Conservation (phyloP, 2,888 invertebrate species). For the Epinotia demarniana region DNA sequence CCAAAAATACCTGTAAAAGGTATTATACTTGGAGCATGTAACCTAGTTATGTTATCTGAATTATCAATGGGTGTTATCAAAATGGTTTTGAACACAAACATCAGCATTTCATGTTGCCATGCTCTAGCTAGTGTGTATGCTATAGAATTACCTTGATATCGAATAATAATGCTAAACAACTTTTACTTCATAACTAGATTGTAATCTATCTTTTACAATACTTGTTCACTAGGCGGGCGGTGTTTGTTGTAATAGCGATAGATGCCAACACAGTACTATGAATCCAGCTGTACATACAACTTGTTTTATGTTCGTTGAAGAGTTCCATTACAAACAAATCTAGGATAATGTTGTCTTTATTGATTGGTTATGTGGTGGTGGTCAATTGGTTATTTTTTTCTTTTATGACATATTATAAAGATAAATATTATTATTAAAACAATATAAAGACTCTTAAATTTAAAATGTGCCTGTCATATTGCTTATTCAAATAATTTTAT, state of each 20-base stretch:
- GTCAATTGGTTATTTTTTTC: too few species aligned
- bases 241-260: slow-evolving; percentile 7
- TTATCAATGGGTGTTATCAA: slow-evolving; percentile 32
- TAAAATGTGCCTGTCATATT: too few species aligned
- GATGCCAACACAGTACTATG: not conserved
- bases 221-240: slow-evolving; percentile 7
- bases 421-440: too few species aligned
- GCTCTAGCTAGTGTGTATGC: not conserved
- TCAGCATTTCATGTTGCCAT: not conserved
- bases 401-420: too few species aligned
- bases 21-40: slow-evolving; percentile 10
- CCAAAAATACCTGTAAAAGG: not conserved
- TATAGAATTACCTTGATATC: slow-evolving; percentile 17
- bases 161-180: slow-evolving; percentile 19
- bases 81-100: slow-evolving; percentile 6
- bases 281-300: not conserved
- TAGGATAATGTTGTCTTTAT: not conserved
- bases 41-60: slow-evolving; percentile 24
- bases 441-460: too few species aligned
- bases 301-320: not conserved
- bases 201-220: slow-evolving; percentile 29
- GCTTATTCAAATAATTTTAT: too few species aligned
- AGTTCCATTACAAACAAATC: not conserved
- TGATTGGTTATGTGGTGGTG: not conserved
- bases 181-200: slow-evolving; percentile 29